Percentiles rank a stretch among this genome's conserved stretches.
These are phyloP conservation scores for Halcyon malimbica DNA, from an alignment of 2,113 vertebrate genomes.

Conservation along the genomic window DNA sequence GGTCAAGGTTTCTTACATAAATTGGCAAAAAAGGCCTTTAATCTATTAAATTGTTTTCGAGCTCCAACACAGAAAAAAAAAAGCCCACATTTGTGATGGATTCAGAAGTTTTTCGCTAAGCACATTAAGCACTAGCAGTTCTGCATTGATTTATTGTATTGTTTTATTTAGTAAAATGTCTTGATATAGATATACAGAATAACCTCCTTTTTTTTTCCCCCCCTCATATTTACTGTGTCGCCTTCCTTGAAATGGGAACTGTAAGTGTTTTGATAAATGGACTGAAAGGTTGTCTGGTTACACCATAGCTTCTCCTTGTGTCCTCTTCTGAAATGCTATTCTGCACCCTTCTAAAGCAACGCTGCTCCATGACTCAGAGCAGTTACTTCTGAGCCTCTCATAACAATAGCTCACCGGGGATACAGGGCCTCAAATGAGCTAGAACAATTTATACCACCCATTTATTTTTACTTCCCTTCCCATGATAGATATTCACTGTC, in stretches of 20 bases:
- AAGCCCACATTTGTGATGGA: not conserved
- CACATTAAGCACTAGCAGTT: not conserved
- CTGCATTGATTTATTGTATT: slow-evolving; percentile 45
- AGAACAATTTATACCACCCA: slow-evolving; percentile 34
- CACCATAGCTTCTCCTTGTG: slow-evolving; percentile 9
- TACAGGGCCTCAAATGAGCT: not conserved
- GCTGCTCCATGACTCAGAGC: slow-evolving; percentile 46
- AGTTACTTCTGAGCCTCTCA: slow-evolving; percentile 10
- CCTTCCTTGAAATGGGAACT: slow-evolving; percentile 61
- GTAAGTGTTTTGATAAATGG: slow-evolving; percentile 67
- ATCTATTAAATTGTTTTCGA: slow-evolving; percentile 21
- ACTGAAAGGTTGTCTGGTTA: slow-evolving; percentile 68
- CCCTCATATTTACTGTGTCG: slow-evolving; percentile 60
- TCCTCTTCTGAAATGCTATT: slow-evolving; percentile 43
- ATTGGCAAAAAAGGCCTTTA: not conserved
- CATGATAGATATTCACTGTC: slow-evolving; percentile 19
- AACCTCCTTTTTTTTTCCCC: not conserved
- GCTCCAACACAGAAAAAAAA: not conserved
- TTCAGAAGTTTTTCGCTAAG: slow-evolving; percentile 26
- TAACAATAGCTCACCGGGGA: slow-evolving; percentile 48
- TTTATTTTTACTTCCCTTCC: slow-evolving; percentile 52
- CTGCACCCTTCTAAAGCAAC: slow-evolving; percentile 19
- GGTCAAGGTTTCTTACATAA: slow-evolving; percentile 4
- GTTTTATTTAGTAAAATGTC: slow-evolving; percentile 56
- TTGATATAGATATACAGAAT: slow-evolving; percentile 44